phyloP scores from a whole-genome alignment of 1,140 invertebrate genomes.

The Saccostrea cuccullata region DNA sequence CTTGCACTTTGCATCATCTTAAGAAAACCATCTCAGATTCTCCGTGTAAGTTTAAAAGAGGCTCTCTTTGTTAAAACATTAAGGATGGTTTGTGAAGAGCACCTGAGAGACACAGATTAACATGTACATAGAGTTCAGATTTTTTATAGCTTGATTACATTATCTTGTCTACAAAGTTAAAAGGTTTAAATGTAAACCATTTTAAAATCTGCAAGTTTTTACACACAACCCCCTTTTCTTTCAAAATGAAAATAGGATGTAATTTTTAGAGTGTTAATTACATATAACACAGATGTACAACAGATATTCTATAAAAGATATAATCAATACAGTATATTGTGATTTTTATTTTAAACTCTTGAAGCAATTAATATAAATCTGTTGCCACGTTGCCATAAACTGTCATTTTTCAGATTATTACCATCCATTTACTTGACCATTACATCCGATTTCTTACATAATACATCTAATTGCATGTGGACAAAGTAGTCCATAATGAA shows the following conservation, averaged over 20 bases:
- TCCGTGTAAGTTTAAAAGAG: neutral
- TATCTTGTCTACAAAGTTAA: neutral
- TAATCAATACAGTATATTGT: no score
- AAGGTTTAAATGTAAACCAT: neutral
- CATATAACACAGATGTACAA: no score
- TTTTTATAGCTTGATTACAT: neutral
- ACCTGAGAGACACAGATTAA: neutral
- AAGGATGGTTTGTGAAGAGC: neutral
- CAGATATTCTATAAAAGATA: no score
- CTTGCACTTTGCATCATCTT: constrained; percentile 11
- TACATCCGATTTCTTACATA: neutral
- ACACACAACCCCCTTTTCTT: no score
- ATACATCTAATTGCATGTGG: neutral
- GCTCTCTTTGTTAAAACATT: constrained; percentile 4
- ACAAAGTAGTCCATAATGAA: neutral
- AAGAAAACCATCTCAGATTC: neutral
- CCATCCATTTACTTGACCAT: neutral
- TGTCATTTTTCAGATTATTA: neutral
- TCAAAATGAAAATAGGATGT: no score
- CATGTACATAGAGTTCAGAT: neutral
- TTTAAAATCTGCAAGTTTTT: neutral
- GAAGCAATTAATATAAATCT: no score
- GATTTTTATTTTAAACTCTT: no score
- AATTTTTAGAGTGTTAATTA: no score
- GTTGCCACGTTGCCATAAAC: no score